Percentiles rank a stretch among this genome's conserved stretches.
These are phyloP conservation scores for Periphyllus acericola DNA, from an alignment of 2,888 invertebrate genomes.

Conservation along the genomic window DNA sequence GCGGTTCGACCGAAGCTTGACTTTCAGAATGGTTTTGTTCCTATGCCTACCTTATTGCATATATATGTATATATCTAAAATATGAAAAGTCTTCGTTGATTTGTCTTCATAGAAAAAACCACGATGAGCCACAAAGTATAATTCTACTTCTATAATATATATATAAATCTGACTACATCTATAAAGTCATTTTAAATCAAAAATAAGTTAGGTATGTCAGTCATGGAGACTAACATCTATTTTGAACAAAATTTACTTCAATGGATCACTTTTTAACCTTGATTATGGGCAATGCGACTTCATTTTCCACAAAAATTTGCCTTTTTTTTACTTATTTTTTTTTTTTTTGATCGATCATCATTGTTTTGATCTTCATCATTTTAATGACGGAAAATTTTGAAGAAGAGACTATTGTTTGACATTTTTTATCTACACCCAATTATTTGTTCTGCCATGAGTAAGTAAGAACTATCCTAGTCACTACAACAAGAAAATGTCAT, in stretches of 20 bases:
- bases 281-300: conserved; percentile 13
- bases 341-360: conserved; percentile 19
- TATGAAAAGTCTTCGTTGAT: conserved; percentile 57
- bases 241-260: conserved; percentile 33
- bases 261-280: conserved; percentile 28
- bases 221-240: conserved; percentile 27
- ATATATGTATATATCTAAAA: conserved; percentile 43
- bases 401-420: conserved; percentile 22
- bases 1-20: conserved; percentile 68
- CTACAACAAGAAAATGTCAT: conserved; percentile 38
- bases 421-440: conserved; percentile 25
- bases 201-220: conserved; percentile 49
- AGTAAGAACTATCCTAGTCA: conserved; percentile 7
- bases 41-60: conserved; percentile 43
- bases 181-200: conserved; percentile 33
- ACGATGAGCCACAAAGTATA: conserved; percentile 47
- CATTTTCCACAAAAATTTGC: conserved; percentile 17
- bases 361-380: conserved; percentile 37
- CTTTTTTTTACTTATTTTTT: not conserved
- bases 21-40: conserved; percentile 61
- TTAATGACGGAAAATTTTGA: conserved; percentile 12
- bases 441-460: conserved; percentile 15
- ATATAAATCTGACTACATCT: conserved; percentile 56
- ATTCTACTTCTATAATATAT: conserved; percentile 59
- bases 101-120: conserved; percentile 58